phyloP scores from a whole-genome alignment of 2,113 vertebrate species.

The Saguinus imperator region DNA sequence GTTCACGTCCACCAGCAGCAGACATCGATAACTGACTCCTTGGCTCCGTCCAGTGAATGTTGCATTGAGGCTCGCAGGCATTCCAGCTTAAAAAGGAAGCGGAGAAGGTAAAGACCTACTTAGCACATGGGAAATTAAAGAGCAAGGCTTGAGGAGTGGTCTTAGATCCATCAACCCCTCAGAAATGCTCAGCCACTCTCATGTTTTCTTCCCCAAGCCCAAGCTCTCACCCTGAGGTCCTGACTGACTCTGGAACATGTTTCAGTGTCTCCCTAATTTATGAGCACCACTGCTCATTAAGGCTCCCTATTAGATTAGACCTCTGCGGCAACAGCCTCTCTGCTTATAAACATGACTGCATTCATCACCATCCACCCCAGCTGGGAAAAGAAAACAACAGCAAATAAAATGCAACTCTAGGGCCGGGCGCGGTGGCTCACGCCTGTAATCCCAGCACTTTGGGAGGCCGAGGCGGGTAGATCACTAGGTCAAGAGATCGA shows the following conservation, averaged over 20 bases:
- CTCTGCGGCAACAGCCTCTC: slow-evolving; percentile 44
- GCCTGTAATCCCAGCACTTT: too few relatives aligned
- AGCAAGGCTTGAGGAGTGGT: slow-evolving; percentile 22
- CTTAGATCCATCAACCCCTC: not conserved
- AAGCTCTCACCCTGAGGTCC: not conserved
- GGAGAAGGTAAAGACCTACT: slow-evolving; percentile 19
- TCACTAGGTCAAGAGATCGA: too few relatives aligned
- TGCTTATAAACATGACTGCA: not conserved
- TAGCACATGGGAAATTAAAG: not conserved
- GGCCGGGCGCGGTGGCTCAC: too few relatives aligned
- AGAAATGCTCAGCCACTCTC: not conserved
- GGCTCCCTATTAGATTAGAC: slow-evolving; percentile 56
- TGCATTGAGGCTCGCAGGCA: slow-evolving; percentile 5
- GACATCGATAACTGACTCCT: not conserved
- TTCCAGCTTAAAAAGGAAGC: slow-evolving; percentile 50
- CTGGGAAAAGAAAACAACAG: slow-evolving; percentile 34
- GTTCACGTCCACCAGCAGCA: not conserved
- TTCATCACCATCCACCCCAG: slow-evolving; percentile 45
- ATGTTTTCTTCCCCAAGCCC: not conserved
- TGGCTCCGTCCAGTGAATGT: not conserved
- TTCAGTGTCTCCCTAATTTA: slow-evolving; percentile 23
- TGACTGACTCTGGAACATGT: not conserved
- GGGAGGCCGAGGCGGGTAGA: too few relatives aligned
- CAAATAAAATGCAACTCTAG: not conserved
- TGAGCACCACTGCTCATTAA: slow-evolving; percentile 53